Percentiles rank a stretch among this genome's conserved stretches.
Evolutionary conservation across 2,797 vertebrate species (phyloP).

Genomic region (Manis crassicaudata): DNA sequence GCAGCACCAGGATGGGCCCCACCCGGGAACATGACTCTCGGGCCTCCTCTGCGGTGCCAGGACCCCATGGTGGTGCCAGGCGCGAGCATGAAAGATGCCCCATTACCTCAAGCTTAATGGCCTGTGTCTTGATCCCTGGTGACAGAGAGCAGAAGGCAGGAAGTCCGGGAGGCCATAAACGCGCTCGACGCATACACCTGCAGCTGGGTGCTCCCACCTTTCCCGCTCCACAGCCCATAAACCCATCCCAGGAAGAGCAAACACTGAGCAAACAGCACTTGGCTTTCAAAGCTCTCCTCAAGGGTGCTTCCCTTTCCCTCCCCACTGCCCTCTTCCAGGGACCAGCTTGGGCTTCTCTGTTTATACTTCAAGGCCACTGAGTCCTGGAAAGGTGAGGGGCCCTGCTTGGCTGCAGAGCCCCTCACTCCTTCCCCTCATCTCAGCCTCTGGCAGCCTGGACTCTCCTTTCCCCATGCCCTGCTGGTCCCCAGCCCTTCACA

Average conservation of each 20-base stretch:
- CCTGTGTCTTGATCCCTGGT: slow-evolving; percentile 30
- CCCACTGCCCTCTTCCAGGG: background rate
- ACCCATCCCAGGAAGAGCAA: background rate
- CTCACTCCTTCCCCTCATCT: background rate
- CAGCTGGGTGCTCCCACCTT: background rate
- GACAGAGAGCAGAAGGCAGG: slow-evolving; percentile 44
- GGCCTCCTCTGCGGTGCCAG: background rate
- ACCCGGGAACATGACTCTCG: background rate
- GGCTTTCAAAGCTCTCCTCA: background rate
- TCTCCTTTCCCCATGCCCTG: background rate
- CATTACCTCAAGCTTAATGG: slow-evolving; percentile 70
- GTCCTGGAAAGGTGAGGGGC: background rate
- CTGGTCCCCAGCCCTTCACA: background rate
- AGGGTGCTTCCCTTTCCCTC: background rate
- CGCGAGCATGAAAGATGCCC: background rate
- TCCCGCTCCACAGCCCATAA: background rate
- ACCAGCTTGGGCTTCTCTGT: background rate
- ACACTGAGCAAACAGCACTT: background rate
- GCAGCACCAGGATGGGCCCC: background rate
- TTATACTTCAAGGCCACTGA: background rate
- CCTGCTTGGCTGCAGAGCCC: background rate
- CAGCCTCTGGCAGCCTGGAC: background rate
- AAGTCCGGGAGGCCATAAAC: background rate
- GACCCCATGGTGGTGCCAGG: background rate
- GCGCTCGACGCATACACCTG: background rate